Conservation (phyloP, 2,888 invertebrate species). For the Caradrina clavipalpis region DNA sequence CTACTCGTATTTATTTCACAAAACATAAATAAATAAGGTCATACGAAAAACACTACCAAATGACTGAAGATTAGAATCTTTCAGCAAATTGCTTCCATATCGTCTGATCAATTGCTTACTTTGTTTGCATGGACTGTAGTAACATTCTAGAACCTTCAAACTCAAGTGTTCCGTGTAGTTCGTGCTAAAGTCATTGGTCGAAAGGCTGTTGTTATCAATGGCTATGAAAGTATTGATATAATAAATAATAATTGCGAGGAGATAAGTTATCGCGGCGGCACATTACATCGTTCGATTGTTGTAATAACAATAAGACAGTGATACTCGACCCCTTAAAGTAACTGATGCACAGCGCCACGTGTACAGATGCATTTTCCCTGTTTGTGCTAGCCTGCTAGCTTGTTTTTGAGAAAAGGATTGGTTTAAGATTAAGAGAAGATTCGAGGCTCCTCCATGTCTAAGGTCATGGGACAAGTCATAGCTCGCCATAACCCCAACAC, state of each 20-base stretch:
- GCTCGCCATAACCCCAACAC: no score
- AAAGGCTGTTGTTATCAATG: conserved; percentile 45
- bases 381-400: background rate
- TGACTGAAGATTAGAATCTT: background rate
- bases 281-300: conserved; percentile 41
- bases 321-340: conserved; percentile 30
- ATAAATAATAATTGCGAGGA: conserved; percentile 22
- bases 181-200: conserved; percentile 28
- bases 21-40: no score
- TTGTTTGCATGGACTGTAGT: background rate
- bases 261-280: conserved; percentile 54
- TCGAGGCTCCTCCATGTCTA: no score
- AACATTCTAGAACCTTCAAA: conserved; percentile 41
- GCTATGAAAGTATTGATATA: conserved; percentile 18
- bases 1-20: no score
- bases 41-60: no score
- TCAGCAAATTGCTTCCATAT: background rate
- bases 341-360: conserved; percentile 51
- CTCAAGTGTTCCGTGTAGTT: background rate
- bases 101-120: background rate
- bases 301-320: conserved; percentile 42
- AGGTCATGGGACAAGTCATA: no score
- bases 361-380: conserved; percentile 20
- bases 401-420: no score
- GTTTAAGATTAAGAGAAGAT: no score